phyloP scores from a whole-genome alignment of 2,888 invertebrate species.

The Spisula subtruncata region DNA sequence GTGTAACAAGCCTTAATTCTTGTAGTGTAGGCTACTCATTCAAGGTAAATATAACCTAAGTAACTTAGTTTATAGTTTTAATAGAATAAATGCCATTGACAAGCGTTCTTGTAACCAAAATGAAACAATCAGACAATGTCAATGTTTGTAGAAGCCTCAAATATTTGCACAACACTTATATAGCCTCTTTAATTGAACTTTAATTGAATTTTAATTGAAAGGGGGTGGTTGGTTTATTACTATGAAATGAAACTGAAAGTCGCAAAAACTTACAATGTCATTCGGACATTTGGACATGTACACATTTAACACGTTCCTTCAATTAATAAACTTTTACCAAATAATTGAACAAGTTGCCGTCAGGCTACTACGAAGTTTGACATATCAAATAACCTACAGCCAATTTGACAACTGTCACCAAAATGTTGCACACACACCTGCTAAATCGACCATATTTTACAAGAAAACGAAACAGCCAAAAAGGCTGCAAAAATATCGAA shows the following conservation, averaged over 20 bases:
- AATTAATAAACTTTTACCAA: background rate
- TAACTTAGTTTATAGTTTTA: no score
- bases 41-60: no score
- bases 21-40: no score
- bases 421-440: conserved; percentile 49
- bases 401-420: conserved; percentile 47
- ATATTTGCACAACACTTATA: no score
- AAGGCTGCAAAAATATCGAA: conserved; percentile 6
- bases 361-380: conserved; percentile 31
- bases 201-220: background rate
- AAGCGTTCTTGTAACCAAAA: no score
- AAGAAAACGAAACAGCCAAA: background rate
- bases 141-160: no score
- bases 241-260: conserved; percentile 6
- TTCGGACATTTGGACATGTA: background rate
- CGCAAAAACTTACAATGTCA: background rate
- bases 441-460: conserved; percentile 33
- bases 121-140: no score
- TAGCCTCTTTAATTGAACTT: background rate
- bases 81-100: no score
- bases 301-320: background rate
- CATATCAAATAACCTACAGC: conserved; percentile 53
- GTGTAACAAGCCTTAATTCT: no score
- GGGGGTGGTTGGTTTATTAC: no score
- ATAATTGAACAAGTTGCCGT: background rate